phyloP scores from a whole-genome alignment of 2,113 vertebrate species.

The Caretta caretta region DNA sequence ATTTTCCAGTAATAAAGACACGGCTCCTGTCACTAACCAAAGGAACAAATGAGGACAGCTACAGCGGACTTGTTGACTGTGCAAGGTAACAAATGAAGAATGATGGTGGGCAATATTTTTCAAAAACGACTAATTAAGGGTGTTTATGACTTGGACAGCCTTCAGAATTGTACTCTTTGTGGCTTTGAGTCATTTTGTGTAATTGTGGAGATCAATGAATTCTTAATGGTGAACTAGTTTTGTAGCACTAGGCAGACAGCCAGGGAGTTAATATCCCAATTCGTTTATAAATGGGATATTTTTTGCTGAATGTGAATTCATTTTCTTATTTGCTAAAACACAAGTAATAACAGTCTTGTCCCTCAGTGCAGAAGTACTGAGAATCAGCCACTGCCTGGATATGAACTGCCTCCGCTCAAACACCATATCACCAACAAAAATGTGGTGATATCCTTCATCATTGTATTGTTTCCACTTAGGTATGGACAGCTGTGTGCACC shows the following conservation, averaged over 20 bases:
- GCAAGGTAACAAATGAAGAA: slow-evolving; percentile 82
- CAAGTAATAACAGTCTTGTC: background rate
- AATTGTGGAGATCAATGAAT: background rate
- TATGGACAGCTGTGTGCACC: background rate
- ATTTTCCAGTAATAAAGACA: slow-evolving; percentile 88
- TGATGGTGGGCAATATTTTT: background rate
- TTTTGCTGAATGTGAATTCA: background rate
- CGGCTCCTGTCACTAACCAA: slow-evolving; percentile 88
- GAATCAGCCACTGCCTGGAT: background rate
- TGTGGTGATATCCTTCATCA: too few species aligned
- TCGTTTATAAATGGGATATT: background rate
- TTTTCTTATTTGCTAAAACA: background rate
- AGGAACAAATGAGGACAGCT: slow-evolving; percentile 87
- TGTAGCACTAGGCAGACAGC: background rate
- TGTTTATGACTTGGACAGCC: too few species aligned
- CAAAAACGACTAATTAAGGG: background rate
- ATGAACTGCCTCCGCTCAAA: too few species aligned
- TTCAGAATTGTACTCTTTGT: background rate
- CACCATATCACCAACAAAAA: too few species aligned
- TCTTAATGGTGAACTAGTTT: background rate
- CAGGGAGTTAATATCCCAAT: background rate
- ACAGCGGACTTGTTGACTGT: slow-evolving; percentile 88
- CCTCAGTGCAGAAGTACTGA: background rate
- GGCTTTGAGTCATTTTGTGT: background rate
- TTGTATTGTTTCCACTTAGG: background rate